These are phyloP conservation scores for Chaetogeoica ovagalla DNA, from an alignment of 2,888 invertebrate species.

Conservation along the genomic window DNA sequence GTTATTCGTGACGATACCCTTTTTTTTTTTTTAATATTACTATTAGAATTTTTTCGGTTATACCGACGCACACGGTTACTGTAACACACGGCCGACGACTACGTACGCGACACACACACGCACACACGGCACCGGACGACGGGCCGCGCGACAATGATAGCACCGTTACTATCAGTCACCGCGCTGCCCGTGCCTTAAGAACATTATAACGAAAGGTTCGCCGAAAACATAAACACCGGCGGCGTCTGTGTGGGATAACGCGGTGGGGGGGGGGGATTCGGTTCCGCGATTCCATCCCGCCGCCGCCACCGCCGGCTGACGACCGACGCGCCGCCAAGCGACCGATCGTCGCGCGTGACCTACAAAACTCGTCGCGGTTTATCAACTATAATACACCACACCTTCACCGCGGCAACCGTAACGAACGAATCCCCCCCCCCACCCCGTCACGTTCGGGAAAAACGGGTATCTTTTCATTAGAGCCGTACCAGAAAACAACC, in stretches of 20 bases:
- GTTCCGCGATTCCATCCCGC: too few species aligned
- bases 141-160: slow-evolving; percentile 32
- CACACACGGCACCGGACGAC: background rate
- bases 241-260: background rate
- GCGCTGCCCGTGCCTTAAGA: background rate
- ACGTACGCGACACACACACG: background rate
- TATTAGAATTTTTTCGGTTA: too few species aligned
- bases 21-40: background rate
- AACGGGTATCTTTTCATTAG: too few species aligned
- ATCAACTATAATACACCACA: too few species aligned
- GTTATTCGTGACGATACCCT: too few species aligned
- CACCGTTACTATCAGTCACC: slow-evolving; percentile 19
- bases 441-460: too few species aligned
- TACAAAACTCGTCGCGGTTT: slow-evolving; percentile 15
- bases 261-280: too few species aligned
- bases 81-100: background rate
- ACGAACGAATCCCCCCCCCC: too few species aligned
- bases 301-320: background rate
- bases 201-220: slow-evolving; percentile 4
- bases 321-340: slow-evolving; percentile 33
- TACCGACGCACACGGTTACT: too few species aligned
- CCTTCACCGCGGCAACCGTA: too few species aligned
- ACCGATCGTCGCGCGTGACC: slow-evolving; percentile 18
- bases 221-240: slow-evolving; percentile 31
- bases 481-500: too few species aligned